phyloP scores from a whole-genome alignment of 2,888 invertebrate species.

The Dasypolia templi region DNA sequence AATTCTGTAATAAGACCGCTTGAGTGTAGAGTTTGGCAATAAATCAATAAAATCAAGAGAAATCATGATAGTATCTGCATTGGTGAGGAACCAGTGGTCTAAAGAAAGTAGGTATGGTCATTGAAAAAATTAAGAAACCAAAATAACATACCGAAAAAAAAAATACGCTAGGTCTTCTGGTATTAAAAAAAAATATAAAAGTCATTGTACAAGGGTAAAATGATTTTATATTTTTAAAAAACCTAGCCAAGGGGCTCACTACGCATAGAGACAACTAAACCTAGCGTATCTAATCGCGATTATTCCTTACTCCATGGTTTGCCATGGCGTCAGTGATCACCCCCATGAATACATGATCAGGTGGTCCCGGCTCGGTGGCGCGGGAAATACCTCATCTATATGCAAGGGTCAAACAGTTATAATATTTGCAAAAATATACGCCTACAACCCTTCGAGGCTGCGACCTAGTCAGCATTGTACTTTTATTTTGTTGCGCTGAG shows the following conservation, averaged over 20 bases:
- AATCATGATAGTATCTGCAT: not conserved
- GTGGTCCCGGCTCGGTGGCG: conserved; percentile 69
- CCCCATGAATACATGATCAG: conserved; percentile 87
- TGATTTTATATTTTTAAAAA: too few species aligned
- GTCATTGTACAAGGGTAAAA: too few species aligned
- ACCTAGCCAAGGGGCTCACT: too few species aligned
- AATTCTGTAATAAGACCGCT: not conserved
- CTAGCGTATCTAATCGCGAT: conserved; percentile 39
- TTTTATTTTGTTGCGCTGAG: conserved; percentile 41
- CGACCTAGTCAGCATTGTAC: conserved; percentile 65
- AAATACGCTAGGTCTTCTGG: not conserved
- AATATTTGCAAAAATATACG: conserved; percentile 77
- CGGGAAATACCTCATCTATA: conserved; percentile 85
- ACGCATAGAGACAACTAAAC: not conserved
- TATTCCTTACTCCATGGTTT: conserved; percentile 61
- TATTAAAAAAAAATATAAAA: too few species aligned
- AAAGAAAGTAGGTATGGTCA: not conserved
- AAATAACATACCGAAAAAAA: not conserved
- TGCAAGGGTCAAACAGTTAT: conserved; percentile 84
- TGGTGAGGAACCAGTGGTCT: not conserved
- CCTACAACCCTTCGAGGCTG: conserved; percentile 32
- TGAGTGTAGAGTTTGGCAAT: not conserved
- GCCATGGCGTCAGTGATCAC: conserved; percentile 73
- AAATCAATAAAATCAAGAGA: not conserved
- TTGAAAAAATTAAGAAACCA: not conserved